Base-by-base conservation (phyloP, 2,888 invertebrate genomes). In the Drosophila macrospina region DNA sequence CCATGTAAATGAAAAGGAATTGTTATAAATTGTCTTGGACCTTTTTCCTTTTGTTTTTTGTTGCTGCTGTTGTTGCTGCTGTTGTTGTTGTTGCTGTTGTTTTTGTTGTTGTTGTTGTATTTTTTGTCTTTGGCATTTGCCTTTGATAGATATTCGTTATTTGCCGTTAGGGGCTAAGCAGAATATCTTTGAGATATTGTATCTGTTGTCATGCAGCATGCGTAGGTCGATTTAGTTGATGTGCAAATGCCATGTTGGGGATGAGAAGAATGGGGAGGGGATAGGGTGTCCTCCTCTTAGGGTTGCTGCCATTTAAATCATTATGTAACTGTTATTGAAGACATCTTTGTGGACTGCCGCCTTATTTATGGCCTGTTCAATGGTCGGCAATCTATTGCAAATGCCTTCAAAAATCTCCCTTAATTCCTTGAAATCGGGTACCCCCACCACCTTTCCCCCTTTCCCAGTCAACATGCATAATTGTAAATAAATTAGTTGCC, bases 11-110 rank as follows among this genome's bases (percentile, higher is more conserved):
- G 79, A 64, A 71, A 85, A 79, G 69, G 72, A 85, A 82, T 79
- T 82, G 81, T 82, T 82, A 82, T 85, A 85, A 82, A 82, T 82
- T 82, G 86, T 74, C 77, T 74, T 65, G 57, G 50, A 64, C 79
- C 77, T 74, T 78, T 76, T 74, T 50, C 30, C 42, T 42, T 11
- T 20, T 5, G 5, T 4, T 28, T 16, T n/a, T 24, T 4, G 6
- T 47, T 36, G 4, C n/a, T n/a, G n/a, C n/a, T 26, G 15, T 41
- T 20, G 20, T 20, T 20, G 1, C 3, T 20, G 20, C 3, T 20
- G n/a, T 20, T 20, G 20, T 20, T 20, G n/a, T n/a, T n/a, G n/a
- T n/a, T n/a, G n/a, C n/a, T 26, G 15, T 41, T 20, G 20, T 20
- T 20, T 20, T 20, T 20, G 20, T 20, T 20, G n/a, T 20, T 20